Evolutionary conservation across 2,888 invertebrate genomes (phyloP), one percentile per base, ranked within the genome.

Genomic region (Stomorhina lunata): DNA sequence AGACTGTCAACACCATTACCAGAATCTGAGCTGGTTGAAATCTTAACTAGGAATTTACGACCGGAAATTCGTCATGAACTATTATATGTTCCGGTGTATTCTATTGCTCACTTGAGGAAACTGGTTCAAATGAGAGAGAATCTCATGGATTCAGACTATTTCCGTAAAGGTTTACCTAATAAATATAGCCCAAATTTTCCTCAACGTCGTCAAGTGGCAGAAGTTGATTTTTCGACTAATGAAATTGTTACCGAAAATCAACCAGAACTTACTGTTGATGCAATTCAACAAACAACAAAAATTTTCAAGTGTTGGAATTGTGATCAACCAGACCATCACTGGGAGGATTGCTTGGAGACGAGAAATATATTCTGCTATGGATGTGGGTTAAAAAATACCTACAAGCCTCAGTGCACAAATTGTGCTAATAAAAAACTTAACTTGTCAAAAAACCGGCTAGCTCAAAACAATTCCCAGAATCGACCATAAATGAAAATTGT

Each of bases 21-120:
- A 10, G 78, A 81, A 55, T n/a, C 27, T 5, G 78, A 78, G 17
- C 27, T 82, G 6, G 50, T 76, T 2, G 83, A 80, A 55, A 80
- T 83, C 7, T 22, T 83, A 0, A 77, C 55, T 1, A 40, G 73
- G 4, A 75, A 66, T 3, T 50, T 81, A n/a, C 40, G 69, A 10
- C 69, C 63, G 15, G 76, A 65, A 12, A 75, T 80, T 7, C 27
- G 68, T 10, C 69, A 75, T 22, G 69, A 80, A 27, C 25, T 83
- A 20, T 29, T 76, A 12, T 83, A 76, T 55, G 57, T 76, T 5
- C 59, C 65, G 12, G 61, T 80, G 6, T 61, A 73, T 37, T 79
- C 79, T 5, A 43, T 76, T 27, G 82, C 82, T 20, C 71, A 79
- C 34, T 29, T 83, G n/a, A 57, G 82, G 4, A 65, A 53, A 45